Conservation (phyloP, 1,140 invertebrate genomes). For the Lamellibrachia luymesi region DNA sequence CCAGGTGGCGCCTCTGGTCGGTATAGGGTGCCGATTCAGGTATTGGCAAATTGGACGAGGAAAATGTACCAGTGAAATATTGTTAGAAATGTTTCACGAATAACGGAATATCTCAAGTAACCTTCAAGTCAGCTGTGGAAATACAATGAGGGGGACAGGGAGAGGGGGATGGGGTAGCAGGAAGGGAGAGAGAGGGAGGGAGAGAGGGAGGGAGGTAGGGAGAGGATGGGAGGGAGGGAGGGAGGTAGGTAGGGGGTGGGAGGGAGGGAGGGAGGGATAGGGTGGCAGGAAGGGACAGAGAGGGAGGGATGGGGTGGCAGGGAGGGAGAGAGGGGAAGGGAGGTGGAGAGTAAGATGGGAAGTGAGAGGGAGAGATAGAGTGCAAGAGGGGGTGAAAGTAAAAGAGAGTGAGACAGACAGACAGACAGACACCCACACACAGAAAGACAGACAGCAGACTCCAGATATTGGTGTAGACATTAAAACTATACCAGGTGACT, state of each 20-base stretch:
- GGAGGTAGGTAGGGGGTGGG: neutral
- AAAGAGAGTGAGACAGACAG: neutral
- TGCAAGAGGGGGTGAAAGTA: neutral
- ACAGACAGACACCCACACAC: neutral
- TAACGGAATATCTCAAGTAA: neutral
- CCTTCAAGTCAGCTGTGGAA: neutral
- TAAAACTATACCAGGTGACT: neutral
- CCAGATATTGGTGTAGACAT: neutral
- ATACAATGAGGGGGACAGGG: neutral
- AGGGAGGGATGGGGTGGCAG: neutral
- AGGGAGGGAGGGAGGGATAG: neutral
- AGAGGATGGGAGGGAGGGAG: neutral
- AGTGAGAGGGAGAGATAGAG: neutral
- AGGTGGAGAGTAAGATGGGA: neutral
- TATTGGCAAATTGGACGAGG: neutral
- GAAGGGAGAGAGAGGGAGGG: neutral
- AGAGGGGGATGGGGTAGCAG: neutral
- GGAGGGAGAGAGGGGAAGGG: neutral
- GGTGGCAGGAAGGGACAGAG: neutral
- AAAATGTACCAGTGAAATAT: neutral
- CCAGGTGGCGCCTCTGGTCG: neutral
- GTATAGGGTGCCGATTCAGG: no score
- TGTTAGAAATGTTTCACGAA: neutral
- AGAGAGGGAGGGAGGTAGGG: neutral
- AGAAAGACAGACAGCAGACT: neutral